Conservation (phyloP, 2,797 vertebrate species). For the Euthynnus affinis region DNA sequence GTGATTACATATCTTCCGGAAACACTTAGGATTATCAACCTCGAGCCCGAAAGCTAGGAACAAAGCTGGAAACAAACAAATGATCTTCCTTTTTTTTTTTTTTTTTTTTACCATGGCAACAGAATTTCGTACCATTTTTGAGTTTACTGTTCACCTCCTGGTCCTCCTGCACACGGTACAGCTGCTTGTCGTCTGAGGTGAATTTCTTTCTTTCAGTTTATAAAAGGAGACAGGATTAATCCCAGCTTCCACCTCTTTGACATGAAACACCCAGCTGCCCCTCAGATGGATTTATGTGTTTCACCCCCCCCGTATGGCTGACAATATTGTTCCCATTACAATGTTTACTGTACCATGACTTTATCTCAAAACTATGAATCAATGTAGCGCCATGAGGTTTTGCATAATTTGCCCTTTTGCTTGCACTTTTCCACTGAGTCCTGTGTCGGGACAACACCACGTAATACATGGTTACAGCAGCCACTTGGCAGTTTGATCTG, state of each 20-base stretch:
- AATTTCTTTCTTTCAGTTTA: conserved; percentile 24
- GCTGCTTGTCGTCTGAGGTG: conserved; percentile 57
- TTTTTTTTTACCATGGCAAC: conserved; percentile 59
- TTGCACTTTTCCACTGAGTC: conserved; percentile 41
- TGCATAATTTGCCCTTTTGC: conserved; percentile 19
- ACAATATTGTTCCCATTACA: conserved; percentile 55
- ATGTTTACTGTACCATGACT: conserved; percentile 57
- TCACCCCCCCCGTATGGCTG: conserved; percentile 2
- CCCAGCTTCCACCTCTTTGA: conserved; percentile 52
- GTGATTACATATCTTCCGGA: conserved; percentile 1
- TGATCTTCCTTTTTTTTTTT: conserved; percentile 26
- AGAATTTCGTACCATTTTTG: conserved; percentile 38
- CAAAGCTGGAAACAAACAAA: conserved; percentile 57
- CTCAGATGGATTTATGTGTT: conserved; percentile 49
- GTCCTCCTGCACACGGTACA: conserved; percentile 53
- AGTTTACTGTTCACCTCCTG: conserved; percentile 38
- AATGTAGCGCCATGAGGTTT: conserved; percentile 39
- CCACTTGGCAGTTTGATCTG: not conserved
- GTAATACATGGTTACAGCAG: conserved; percentile 6
- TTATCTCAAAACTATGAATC: conserved; percentile 59
- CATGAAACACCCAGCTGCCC: conserved; percentile 55
- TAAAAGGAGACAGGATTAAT: conserved; percentile 55
- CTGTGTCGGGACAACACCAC: not conserved
- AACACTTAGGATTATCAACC: conserved; percentile 21
- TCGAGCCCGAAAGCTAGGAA: conserved; percentile 39